Evolutionary conservation across 2,797 vertebrate species (phyloP), one percentile per base, ranked within the genome.

Genomic region (Gadopsis bispinosus): DNA sequence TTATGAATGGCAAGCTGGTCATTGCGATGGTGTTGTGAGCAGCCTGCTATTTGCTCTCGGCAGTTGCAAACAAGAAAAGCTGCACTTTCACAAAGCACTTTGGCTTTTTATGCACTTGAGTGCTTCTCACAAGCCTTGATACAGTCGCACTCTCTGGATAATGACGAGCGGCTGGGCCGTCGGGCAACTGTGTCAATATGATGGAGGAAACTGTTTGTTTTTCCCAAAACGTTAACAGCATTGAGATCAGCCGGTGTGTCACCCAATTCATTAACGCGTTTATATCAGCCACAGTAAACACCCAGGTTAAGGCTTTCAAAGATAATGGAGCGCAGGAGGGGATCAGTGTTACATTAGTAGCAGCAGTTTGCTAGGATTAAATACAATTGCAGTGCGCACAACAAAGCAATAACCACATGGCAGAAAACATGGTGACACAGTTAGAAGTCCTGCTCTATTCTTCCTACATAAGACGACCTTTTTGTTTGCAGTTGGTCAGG

Each of bases 31-130:
- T 67, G 56, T 33, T 73, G 73, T 17, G 19, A 56, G 70, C 75
- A 1, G 51, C 35, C 65, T 53, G 77, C 54, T 79, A 67, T 89
- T 89, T 66, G 69, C 65, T 86, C 64, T 67, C 71, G 66, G 81
- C 81, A 64, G 72, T 37, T 20, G 33, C 75, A 51, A 77, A 72
- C 55, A 39, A 62, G 68, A 29, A 80, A 69, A 65, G 77, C 81
- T 69, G 69, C 66, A 55, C 72, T 88, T 83, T 75, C 16, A 37
- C 73, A 69, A 80, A 73, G 64, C 83, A 82, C 66, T 84, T 41
- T 13, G 64, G 39, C 79, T 67, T 88, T 37, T 75, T 62, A 64
- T 79, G 43, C 62, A 19, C 68, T 65, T 16, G 48, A 80, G 80
- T 65, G 69, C 68, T 75, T 83, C 69, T 73, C 64, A 48, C 29